phyloP scores from a whole-genome alignment of 2,888 invertebrate genomes.

The Diachrysia chrysitis region DNA sequence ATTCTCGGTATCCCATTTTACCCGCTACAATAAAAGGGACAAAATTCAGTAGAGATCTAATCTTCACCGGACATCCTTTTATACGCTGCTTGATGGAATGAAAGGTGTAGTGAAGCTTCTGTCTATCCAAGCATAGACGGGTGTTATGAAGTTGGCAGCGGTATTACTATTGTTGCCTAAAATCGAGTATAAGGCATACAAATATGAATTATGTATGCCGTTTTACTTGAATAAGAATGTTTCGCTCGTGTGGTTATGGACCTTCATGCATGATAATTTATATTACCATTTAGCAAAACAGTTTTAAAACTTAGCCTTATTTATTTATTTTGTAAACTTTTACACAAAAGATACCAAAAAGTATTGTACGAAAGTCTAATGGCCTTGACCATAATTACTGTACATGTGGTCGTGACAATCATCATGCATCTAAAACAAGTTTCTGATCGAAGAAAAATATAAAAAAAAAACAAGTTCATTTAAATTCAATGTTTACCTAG shows the following conservation, averaged over 20 bases:
- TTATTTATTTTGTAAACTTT: neutral
- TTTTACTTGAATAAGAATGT: neutral
- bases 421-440: neutral
- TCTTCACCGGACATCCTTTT: slow-evolving; percentile 45
- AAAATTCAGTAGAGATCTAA: slow-evolving; percentile 49
- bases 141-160: neutral
- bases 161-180: neutral
- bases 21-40: slow-evolving; percentile 47
- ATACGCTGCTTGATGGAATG: slow-evolving; percentile 30
- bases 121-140: slow-evolving; percentile 8
- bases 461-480: slow-evolving; percentile 1
- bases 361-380: too few relatives aligned
- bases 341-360: too few relatives aligned
- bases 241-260: neutral
- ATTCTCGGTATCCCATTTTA: slow-evolving; percentile 30
- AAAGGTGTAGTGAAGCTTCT: slow-evolving; percentile 27
- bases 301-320: neutral
- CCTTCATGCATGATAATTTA: neutral
- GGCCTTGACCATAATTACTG: too few relatives aligned
- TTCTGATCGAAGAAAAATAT: slow-evolving; percentile 1
- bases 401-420: too few relatives aligned
- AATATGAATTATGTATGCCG: slow-evolving; percentile 3
- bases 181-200: neutral
- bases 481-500: neutral
- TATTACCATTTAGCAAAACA: neutral